These are phyloP conservation scores for Epistrophe grossulariae DNA, from an alignment of 2,888 invertebrate genomes.

Conservation along the genomic window DNA sequence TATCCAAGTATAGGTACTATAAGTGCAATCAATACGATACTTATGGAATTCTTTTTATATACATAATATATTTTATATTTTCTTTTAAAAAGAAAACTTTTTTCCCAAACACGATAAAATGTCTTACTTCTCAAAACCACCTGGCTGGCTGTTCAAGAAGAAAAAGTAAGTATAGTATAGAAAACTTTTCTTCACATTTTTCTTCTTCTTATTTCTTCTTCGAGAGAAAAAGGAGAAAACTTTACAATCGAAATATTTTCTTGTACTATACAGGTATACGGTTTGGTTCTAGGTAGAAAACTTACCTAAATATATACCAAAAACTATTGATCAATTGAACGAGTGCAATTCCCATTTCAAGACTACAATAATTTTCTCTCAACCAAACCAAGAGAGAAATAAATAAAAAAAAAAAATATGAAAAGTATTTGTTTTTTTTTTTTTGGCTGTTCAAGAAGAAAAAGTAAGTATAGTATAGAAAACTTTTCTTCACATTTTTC, in stretches of 20 bases:
- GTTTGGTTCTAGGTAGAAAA: not conserved
- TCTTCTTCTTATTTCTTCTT: slow-evolving; percentile 3
- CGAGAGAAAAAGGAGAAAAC: slow-evolving; percentile 39
- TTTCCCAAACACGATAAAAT: slow-evolving; percentile 32
- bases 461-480: not conserved
- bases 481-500: no score
- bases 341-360: slow-evolving; percentile 38
- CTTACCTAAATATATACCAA: slow-evolving; percentile 1
- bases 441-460: slow-evolving; percentile 29
- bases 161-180: not conserved
- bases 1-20: no score
- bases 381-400: slow-evolving; percentile 17
- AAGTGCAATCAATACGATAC: slow-evolving; percentile 57
- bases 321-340: slow-evolving; percentile 72
- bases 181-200: no score
- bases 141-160: slow-evolving; percentile 60
- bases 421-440: slow-evolving; percentile 15
- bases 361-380: slow-evolving; percentile 47
- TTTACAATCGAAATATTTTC: slow-evolving; percentile 75
- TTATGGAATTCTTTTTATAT: slow-evolving; percentile 42
- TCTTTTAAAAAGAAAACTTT: slow-evolving; percentile 35
- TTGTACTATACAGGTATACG: not conserved
- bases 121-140: slow-evolving; percentile 48
- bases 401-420: slow-evolving; percentile 1
- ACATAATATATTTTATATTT: slow-evolving; percentile 3